Percentiles rank a stretch among this genome's conserved stretches.
These are phyloP conservation scores for Euproctis similis DNA, from an alignment of 2,888 invertebrate genomes.

Conservation along the genomic window DNA sequence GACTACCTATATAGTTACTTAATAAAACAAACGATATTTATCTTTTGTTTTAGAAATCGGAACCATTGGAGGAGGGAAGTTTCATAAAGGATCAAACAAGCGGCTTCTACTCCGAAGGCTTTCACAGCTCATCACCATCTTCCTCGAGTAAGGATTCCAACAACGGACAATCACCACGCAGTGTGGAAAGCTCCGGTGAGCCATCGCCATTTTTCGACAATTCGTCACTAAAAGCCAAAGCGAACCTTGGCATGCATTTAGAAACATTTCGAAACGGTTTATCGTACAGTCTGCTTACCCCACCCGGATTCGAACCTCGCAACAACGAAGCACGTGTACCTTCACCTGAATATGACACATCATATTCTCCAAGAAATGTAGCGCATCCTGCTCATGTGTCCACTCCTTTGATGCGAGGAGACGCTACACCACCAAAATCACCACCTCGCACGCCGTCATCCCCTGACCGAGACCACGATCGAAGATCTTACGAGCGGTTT, in stretches of 20 bases:
- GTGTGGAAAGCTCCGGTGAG: conserved; percentile 59
- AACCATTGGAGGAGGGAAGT: conserved; percentile 62
- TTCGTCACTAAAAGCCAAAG: conserved; percentile 58
- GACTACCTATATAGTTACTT: no score
- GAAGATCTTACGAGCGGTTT: conserved; percentile 56
- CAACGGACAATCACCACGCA: conserved; percentile 65
- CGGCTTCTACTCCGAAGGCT: conserved; percentile 77
- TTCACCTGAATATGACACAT: conserved; percentile 47
- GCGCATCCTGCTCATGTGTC: conserved; percentile 53
- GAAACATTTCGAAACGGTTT: conserved; percentile 59
- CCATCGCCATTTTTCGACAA: conserved; percentile 56
- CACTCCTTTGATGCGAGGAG: conserved; percentile 49
- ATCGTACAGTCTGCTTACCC: conserved; percentile 78
- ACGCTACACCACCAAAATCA: conserved; percentile 66
- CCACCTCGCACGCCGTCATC: conserved; percentile 54
- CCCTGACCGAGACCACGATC: conserved; percentile 46
- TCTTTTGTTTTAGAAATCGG: conserved; percentile 72
- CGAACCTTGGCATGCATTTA: conserved; percentile 60
- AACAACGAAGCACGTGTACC: conserved; percentile 45
- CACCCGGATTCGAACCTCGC: conserved; percentile 72
- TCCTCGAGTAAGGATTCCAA: conserved; percentile 73
- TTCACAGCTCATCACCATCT: conserved; percentile 76
- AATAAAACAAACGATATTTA: no score
- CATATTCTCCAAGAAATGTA: conserved; percentile 50
- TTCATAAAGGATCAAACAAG: conserved; percentile 76